A percentile compares a stretch with the other conserved stretches of the same genome.
Conservation (phyloP, 2,888 invertebrate genomes). For the Galeruca laticollis region DNA sequence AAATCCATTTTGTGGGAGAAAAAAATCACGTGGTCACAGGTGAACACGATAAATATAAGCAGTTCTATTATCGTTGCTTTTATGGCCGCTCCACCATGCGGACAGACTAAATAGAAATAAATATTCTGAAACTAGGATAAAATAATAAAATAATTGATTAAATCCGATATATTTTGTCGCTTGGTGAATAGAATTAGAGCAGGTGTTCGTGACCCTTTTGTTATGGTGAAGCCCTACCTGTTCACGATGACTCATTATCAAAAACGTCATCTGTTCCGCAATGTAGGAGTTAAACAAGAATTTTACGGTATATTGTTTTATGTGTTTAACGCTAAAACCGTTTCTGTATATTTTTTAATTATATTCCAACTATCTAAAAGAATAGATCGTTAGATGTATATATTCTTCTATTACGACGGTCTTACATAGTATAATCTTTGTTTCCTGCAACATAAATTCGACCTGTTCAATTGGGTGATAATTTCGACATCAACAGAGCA, state of each 20-base stretch:
- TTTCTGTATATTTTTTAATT: neutral
- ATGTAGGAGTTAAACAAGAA: neutral
- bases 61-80: no score
- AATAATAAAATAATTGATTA: neutral
- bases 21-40: no score
- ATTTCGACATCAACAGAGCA: slow-evolving; percentile 52
- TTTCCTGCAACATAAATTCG: slow-evolving; percentile 53
- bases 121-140: neutral
- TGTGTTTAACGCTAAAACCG: neutral
- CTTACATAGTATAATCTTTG: neutral
- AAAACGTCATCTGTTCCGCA: slow-evolving; percentile 21
- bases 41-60: no score
- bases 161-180: neutral
- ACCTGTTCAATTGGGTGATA: slow-evolving; percentile 56
- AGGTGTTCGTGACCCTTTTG: slow-evolving; percentile 33
- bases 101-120: no score
- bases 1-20: no score
- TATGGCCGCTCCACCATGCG: no score
- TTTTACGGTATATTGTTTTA: neutral
- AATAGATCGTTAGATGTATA: no score
- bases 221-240: slow-evolving; percentile 30
- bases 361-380: no score
- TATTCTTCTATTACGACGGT: neutral
- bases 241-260: slow-evolving; percentile 28
- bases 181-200: neutral